phyloP scores from a whole-genome alignment of 2,888 invertebrate species.

The Chorisops tibialis region DNA sequence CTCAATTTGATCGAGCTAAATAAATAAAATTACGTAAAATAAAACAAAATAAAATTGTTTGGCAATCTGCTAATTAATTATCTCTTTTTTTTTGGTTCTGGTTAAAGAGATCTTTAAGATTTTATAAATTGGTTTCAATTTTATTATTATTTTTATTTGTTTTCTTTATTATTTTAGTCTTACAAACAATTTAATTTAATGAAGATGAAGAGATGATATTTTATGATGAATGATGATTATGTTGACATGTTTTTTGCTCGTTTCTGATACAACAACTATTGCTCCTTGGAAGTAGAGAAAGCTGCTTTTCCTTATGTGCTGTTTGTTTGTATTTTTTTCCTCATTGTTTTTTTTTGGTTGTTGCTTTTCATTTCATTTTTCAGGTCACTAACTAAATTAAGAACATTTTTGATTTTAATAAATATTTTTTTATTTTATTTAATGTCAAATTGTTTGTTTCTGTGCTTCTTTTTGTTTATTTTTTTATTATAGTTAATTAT shows the following conservation, averaged over 20 bases:
- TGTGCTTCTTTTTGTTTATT: background rate
- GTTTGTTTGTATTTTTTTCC: background rate
- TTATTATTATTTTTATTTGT: conserved; percentile 8
- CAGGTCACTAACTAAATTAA: conserved; percentile 11
- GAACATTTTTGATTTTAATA: background rate
- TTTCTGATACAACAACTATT: conserved; percentile 9
- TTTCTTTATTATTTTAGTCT: conserved; percentile 14
- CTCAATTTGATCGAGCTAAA: too few species aligned
- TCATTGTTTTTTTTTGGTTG: background rate
- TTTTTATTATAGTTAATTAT: conserved; percentile 21
- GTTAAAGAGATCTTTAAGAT: too few species aligned
- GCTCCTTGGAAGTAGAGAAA: conserved; percentile 6
- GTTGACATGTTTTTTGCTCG: conserved; percentile 24
- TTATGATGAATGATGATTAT: conserved; percentile 16
- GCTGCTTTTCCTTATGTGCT: conserved; percentile 6
- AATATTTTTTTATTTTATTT: background rate
- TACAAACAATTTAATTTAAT: conserved; percentile 19
- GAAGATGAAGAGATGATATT: conserved; percentile 4
- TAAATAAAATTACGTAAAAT: too few species aligned
- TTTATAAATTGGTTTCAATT: background rate
- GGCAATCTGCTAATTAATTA: too few species aligned
- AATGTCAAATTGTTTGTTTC: conserved; percentile 1
- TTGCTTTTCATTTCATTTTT: conserved; percentile 7
- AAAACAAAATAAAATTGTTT: too few species aligned
- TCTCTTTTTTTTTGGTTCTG: too few species aligned